A percentile compares a stretch with the other conserved stretches of the same genome.
These are phyloP conservation scores for Aix galericulata DNA, from an alignment of 2,113 vertebrate species.

Conservation along the genomic window DNA sequence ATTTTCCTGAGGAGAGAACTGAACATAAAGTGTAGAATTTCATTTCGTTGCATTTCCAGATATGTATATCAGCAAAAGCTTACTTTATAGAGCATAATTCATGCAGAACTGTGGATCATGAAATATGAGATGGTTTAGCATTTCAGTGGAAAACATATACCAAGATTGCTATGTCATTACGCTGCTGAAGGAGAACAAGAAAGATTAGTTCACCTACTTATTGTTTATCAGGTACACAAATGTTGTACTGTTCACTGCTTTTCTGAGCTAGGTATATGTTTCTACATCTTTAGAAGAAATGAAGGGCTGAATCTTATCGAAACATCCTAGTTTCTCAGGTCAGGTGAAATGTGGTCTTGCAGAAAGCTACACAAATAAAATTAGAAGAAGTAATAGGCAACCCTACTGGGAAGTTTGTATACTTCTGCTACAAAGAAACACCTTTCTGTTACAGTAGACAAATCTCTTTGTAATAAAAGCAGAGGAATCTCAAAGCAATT, in stretches of 20 bases:
- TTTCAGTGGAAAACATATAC: conserved; percentile 2
- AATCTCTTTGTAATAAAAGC: not conserved
- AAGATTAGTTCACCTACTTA: not conserved
- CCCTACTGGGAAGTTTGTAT: not conserved
- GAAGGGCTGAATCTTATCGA: not conserved
- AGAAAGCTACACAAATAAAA: not conserved
- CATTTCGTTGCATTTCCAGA: conserved; percentile 3
- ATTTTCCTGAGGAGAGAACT: not conserved
- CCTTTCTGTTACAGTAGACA: not conserved
- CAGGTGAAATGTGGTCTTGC: not conserved
- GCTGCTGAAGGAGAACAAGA: not conserved
- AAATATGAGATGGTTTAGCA: conserved; percentile 23
- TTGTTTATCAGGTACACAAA: not conserved
- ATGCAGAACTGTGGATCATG: not conserved
- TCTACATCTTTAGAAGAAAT: not conserved
- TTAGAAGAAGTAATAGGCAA: not conserved
- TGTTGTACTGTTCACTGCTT: not conserved
- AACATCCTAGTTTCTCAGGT: not conserved
- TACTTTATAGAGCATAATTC: not conserved
- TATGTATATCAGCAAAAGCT: conserved; percentile 31
- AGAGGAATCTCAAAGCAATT: not conserved
- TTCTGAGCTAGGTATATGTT: not conserved
- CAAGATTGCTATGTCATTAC: not conserved
- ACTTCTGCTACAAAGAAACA: not conserved
- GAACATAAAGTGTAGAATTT: not conserved